Percentiles rank a stretch among this genome's conserved stretches.
Conservation (phyloP, 2,113 vertebrate genomes). For the Trichechus manatus region DNA sequence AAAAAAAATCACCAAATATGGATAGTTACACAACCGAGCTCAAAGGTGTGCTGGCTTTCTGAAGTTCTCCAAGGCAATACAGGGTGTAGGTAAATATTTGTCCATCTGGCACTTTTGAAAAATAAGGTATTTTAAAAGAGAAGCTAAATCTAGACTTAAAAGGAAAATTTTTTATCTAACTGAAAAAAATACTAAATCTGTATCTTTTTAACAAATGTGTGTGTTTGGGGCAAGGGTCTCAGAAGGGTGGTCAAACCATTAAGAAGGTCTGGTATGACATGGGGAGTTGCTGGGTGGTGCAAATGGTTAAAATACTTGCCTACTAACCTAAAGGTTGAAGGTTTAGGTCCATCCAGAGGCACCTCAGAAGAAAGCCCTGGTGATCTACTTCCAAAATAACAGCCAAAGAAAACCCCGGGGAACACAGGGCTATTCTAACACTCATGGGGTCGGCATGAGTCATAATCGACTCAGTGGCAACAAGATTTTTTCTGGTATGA, state of each 20-base stretch:
- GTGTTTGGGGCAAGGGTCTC: background rate
- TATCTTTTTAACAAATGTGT: background rate
- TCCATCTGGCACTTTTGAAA: constrained; percentile 59
- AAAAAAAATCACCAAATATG: constrained; percentile 27
- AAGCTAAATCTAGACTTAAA: constrained; percentile 24
- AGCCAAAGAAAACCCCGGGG: background rate
- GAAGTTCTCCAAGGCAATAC: background rate
- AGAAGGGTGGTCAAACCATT: background rate
- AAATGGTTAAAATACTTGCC: background rate
- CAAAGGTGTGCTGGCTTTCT: constrained; percentile 25
- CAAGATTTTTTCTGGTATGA: background rate
- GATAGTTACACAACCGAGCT: constrained; percentile 53
- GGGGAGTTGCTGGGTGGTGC: background rate
- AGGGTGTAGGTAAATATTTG: constrained; percentile 34
- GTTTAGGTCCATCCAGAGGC: background rate
- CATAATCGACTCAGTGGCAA: background rate
- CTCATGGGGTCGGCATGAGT: background rate
- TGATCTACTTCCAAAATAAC: background rate
- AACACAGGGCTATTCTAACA: background rate
- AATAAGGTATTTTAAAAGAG: constrained; percentile 36
- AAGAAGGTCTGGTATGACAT: rapidly evolving
- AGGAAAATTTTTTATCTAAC: background rate
- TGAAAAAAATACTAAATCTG: background rate
- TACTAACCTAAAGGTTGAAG: background rate
- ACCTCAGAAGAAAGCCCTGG: background rate